phyloP scores from a whole-genome alignment of 2,888 invertebrate genomes.

The Notodonta dromedarius region DNA sequence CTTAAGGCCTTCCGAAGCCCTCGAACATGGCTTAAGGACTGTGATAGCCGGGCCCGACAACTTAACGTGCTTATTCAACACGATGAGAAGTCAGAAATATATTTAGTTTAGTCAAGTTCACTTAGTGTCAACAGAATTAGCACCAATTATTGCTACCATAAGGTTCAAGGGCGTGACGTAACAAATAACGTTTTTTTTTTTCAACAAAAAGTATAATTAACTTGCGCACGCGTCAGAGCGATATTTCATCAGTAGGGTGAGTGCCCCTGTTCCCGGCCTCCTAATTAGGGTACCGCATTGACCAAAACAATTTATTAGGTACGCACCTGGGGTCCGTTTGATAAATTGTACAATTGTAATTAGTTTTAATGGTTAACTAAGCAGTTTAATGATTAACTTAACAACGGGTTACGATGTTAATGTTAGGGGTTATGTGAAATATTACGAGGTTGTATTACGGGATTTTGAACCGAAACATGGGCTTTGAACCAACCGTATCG shows the following conservation, averaged over 20 bases:
- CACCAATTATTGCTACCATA: too few species aligned
- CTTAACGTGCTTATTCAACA: too few species aligned
- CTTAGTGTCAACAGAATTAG: too few species aligned
- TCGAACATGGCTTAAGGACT: too few species aligned
- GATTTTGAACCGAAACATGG: too few species aligned
- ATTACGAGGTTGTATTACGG: too few species aligned
- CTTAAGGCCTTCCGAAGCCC: too few species aligned
- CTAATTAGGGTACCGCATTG: slow-evolving; percentile 57
- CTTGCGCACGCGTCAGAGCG: slow-evolving; percentile 47
- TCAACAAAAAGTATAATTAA: slow-evolving; percentile 15
- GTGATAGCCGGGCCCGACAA: too few species aligned
- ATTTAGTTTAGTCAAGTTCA: too few species aligned
- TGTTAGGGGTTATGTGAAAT: slow-evolving; percentile 20
- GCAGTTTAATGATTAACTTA: slow-evolving; percentile 48
- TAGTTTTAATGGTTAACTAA: slow-evolving; percentile 54
- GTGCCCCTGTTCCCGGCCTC: slow-evolving; percentile 30
- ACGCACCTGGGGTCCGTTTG: slow-evolving; percentile 58
- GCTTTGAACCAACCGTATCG: too few species aligned
- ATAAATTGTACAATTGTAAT: slow-evolving; percentile 60
- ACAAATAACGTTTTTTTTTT: slow-evolving; percentile 1
- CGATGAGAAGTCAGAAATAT: too few species aligned
- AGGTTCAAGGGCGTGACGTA: not conserved
- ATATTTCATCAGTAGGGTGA: slow-evolving; percentile 33
- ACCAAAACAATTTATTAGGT: slow-evolving; percentile 58
- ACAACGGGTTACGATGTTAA: slow-evolving; percentile 34